Conservation (phyloP, 1,140 invertebrate species). For the Calliopsis andreniformis region DNA sequence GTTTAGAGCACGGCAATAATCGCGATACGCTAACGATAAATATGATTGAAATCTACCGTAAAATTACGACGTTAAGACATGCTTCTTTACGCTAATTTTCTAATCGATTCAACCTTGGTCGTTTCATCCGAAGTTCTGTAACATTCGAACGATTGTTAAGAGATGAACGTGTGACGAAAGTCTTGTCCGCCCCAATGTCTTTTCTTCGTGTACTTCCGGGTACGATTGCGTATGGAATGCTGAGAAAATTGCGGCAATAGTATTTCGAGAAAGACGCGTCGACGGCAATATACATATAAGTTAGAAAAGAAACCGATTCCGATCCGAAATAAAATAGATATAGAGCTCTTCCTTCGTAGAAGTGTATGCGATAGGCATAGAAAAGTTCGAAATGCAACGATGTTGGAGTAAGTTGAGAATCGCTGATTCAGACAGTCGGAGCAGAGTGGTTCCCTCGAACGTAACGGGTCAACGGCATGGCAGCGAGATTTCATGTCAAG, state of each 20-base stretch:
- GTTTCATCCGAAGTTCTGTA: neutral
- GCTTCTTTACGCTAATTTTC: constrained; percentile 29
- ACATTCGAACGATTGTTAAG: neutral
- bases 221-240: too few species aligned
- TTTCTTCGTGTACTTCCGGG: too few species aligned
- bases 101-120: constrained; percentile 26
- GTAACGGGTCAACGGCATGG: neutral
- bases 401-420: neutral
- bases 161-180: neutral
- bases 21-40: constrained; percentile 14
- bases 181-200: neutral
- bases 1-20: constrained; percentile 34
- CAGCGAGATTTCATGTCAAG: constrained; percentile 43
- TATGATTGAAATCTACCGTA: constrained; percentile 33
- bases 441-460: constrained; percentile 31
- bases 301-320: too few species aligned
- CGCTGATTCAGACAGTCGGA: neutral
- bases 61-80: constrained; percentile 32
- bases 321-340: too few species aligned
- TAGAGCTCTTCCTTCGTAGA: too few species aligned
- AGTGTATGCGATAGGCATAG: too few species aligned
- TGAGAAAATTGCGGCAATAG: too few species aligned
- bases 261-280: too few species aligned
- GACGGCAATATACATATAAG: too few species aligned
- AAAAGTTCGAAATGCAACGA: neutral